Evolutionary conservation across 2,888 invertebrate genomes (phyloP).

Genomic region (Lochmaea crataegi): DNA sequence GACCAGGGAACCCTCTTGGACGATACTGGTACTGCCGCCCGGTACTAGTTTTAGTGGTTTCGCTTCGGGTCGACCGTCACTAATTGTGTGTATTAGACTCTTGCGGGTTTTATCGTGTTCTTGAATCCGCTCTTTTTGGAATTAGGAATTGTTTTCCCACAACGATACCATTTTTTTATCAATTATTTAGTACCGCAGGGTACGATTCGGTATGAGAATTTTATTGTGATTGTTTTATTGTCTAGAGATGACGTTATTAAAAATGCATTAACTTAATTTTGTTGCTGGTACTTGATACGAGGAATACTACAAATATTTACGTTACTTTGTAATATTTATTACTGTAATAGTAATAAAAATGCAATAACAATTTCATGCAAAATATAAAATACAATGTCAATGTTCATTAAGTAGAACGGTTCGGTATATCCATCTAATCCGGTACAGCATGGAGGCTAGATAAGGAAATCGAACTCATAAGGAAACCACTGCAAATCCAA

Average conservation of each 20-base stretch:
- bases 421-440: too few relatives aligned
- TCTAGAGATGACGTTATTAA: background rate
- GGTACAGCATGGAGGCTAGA: too few relatives aligned
- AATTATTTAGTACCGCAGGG: constrained; percentile 10
- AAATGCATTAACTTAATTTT: background rate
- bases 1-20: constrained; percentile 34
- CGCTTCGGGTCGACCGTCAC: constrained; percentile 24
- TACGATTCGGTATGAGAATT: constrained; percentile 5
- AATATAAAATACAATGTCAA: too few relatives aligned
- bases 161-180: constrained; percentile 12
- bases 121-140: constrained; percentile 21
- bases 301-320: too few relatives aligned
- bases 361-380: too few relatives aligned
- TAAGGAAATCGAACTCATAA: too few relatives aligned
- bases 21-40: constrained; percentile 25
- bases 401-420: too few relatives aligned
- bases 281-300: too few relatives aligned
- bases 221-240: background rate
- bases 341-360: too few relatives aligned
- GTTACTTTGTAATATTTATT: too few relatives aligned
- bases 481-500: too few relatives aligned
- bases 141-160: constrained; percentile 24
- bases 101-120: constrained; percentile 38
- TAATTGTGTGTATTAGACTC: constrained; percentile 40
- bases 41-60: constrained; percentile 39